phyloP scores from a whole-genome alignment of 2,797 vertebrate genomes.

The Avahi laniger region DNA sequence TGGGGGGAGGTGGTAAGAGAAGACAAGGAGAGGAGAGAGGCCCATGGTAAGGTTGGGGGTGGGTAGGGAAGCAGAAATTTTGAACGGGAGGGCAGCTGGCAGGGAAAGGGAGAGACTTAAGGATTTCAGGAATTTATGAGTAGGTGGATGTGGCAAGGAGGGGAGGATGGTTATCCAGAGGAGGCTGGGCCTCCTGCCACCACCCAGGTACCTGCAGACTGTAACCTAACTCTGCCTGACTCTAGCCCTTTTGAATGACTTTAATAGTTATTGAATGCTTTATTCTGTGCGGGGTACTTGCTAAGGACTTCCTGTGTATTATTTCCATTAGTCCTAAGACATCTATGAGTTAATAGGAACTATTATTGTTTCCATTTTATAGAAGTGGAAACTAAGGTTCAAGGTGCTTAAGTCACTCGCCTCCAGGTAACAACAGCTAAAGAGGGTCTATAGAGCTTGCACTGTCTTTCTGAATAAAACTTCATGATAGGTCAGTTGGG shows the following conservation, averaged over 20 bases:
- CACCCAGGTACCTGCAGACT: not conserved
- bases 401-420: not conserved
- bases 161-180: not conserved
- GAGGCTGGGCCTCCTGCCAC: not conserved
- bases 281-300: not conserved
- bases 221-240: not conserved
- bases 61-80: not conserved
- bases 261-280: not conserved
- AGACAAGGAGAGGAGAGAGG: not conserved
- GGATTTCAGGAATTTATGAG: conserved; percentile 62
- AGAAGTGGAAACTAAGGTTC: conserved; percentile 2
- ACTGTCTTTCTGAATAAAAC: not conserved
- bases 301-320: not conserved
- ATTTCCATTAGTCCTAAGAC: not conserved
- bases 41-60: not conserved
- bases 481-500: not conserved
- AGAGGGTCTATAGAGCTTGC: not conserved
- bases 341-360: not conserved
- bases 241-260: not conserved
- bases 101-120: conserved; percentile 20
- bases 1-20: not conserved
- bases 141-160: conserved; percentile 33
- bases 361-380: not conserved
- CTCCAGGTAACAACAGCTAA: not conserved
- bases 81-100: conserved; percentile 39